These are phyloP conservation scores for Furnarius figulus DNA, from an alignment of 2,113 vertebrate genomes.

Conservation along the genomic window DNA sequence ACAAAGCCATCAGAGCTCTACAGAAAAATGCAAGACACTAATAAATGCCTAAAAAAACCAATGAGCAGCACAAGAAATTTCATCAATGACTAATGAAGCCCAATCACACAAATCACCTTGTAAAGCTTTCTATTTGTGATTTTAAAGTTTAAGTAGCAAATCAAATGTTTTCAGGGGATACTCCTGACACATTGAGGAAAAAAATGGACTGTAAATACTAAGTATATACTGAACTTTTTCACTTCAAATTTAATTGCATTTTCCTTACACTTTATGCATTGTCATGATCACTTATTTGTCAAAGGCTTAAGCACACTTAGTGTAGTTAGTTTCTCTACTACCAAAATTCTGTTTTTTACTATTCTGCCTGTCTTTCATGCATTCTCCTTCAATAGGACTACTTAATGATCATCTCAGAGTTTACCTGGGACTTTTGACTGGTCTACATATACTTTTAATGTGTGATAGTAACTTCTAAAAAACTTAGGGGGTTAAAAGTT, in stretches of 20 bases:
- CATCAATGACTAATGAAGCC: slow-evolving; percentile 22
- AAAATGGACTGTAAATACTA: slow-evolving; percentile 24
- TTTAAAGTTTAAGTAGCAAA: slow-evolving; percentile 37
- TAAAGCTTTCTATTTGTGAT: not conserved
- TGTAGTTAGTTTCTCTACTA: not conserved
- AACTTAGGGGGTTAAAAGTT: not conserved
- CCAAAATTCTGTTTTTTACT: not conserved
- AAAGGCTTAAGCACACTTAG: not conserved
- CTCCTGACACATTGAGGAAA: not conserved
- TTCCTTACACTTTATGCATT: not conserved
- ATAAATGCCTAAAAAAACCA: not conserved
- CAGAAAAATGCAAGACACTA: not conserved
- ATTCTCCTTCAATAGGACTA: not conserved
- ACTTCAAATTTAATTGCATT: slow-evolving; percentile 30
- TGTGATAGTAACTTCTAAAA: not conserved
- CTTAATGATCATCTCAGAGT: not conserved
- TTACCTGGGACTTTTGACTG: not conserved
- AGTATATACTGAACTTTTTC: not conserved
- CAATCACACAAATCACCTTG: not conserved
- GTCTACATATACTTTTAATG: not conserved
- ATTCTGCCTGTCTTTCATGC: not conserved
- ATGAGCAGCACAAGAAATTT: not conserved
- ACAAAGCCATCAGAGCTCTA: not conserved
- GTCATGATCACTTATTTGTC: not conserved
- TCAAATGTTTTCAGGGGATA: not conserved